These are phyloP conservation scores for Thunnus thynnus DNA, from an alignment of 2,113 vertebrate genomes.

Conservation along the genomic window DNA sequence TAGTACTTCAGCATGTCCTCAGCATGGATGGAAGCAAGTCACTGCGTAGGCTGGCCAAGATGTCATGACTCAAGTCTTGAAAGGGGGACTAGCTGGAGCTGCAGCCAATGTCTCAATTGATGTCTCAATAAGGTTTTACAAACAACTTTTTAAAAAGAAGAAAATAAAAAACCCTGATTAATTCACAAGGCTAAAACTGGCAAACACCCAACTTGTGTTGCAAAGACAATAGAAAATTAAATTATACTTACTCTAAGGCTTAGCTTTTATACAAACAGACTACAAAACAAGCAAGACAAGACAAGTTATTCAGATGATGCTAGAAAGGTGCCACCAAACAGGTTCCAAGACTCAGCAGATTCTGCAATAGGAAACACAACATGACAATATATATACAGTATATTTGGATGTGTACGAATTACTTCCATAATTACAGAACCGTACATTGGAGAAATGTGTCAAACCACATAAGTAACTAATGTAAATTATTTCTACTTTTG, in stretches of 20 bases:
- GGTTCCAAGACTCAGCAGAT: background rate
- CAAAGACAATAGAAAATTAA: slow-evolving; percentile 21
- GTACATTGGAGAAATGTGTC: slow-evolving; percentile 22
- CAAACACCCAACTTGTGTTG: slow-evolving; percentile 18
- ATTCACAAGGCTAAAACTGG: slow-evolving; percentile 17
- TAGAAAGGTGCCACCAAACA: slow-evolving; percentile 7
- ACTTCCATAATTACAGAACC: slow-evolving; percentile 1
- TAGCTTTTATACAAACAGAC: slow-evolving; percentile 19
- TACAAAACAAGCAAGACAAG: slow-evolving; percentile 18
- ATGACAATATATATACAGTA: background rate
- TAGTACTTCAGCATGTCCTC: background rate
- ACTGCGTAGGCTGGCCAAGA: background rate
- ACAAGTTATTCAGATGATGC: slow-evolving; percentile 7
- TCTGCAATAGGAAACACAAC: slow-evolving; percentile 2
- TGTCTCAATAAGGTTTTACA: slow-evolving; percentile 18
- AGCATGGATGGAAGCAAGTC: no score
- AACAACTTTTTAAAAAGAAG: background rate
- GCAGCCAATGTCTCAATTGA: background rate
- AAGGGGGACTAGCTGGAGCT: background rate
- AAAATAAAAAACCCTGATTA: slow-evolving; percentile 15
- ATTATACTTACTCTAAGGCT: background rate
- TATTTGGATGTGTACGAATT: background rate
- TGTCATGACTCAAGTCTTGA: background rate
- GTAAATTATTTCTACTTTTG: slow-evolving; percentile 17
- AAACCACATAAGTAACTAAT: slow-evolving; percentile 10